phyloP scores from a whole-genome alignment of 2,113 vertebrate species.

The Chaenocephalus aceratus region DNA sequence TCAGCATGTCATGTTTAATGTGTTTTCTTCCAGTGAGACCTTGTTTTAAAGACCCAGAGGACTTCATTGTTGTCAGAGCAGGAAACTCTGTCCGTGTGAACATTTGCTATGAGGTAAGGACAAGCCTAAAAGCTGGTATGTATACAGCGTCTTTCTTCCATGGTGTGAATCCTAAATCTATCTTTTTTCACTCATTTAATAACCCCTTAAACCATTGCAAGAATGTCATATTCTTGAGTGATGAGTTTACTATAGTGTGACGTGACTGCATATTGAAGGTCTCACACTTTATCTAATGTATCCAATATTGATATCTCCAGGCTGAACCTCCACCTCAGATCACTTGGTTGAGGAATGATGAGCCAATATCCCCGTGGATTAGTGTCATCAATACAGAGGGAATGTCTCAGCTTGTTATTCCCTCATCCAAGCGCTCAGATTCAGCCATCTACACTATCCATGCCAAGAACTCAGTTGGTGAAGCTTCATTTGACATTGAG shows the following conservation, averaged over 20 bases:
- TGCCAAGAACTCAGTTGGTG: slow-evolving; percentile 81
- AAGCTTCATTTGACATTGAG: slow-evolving; percentile 83
- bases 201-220: not conserved
- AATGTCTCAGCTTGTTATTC: slow-evolving; percentile 86
- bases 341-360: slow-evolving; percentile 89
- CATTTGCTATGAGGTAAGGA: slow-evolving; percentile 87
- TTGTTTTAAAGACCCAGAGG: slow-evolving; percentile 83
- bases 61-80: slow-evolving; percentile 83
- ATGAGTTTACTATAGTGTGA: slow-evolving; percentile 5
- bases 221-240: slow-evolving; percentile 16
- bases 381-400: slow-evolving; percentile 78
- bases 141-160: not conserved
- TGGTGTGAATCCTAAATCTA: not conserved
- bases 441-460: slow-evolving; percentile 85
- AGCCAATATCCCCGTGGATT: slow-evolving; percentile 79
- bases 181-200: not conserved
- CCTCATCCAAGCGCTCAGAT: slow-evolving; percentile 83
- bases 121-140: not conserved
- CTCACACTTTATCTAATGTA: slow-evolving; percentile 11
- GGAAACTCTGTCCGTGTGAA: slow-evolving; percentile 86
- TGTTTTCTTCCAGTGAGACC: slow-evolving; percentile 83
- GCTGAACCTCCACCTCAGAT: slow-evolving; percentile 85
- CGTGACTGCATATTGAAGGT: not conserved
- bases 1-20: slow-evolving; percentile 2
- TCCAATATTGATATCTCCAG: slow-evolving; percentile 70